Conservation (phyloP, 2,888 invertebrate species). For the Phania funesta region DNA sequence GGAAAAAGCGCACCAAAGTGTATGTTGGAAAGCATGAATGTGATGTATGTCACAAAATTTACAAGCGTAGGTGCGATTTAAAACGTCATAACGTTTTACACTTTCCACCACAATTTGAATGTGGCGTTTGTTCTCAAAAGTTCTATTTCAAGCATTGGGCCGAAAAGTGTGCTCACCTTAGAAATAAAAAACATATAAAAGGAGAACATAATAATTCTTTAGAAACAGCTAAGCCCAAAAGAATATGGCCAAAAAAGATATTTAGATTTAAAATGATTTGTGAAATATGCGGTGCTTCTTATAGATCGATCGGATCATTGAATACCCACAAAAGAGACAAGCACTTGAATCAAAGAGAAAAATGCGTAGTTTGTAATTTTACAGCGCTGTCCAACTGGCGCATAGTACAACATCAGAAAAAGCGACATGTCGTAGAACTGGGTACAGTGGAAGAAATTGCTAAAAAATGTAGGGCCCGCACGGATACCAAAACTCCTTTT, state of each 20-base stretch:
- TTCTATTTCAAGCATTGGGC: slow-evolving; percentile 29
- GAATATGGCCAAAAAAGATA: slow-evolving; percentile 47
- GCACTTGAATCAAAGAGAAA: slow-evolving; percentile 48
- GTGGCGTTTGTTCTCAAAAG: slow-evolving; percentile 30
- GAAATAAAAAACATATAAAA: neutral
- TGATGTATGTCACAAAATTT: slow-evolving; percentile 46
- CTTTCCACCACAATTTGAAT: slow-evolving; percentile 48
- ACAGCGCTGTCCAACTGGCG: slow-evolving; percentile 43
- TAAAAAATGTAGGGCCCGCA: slow-evolving; percentile 35
- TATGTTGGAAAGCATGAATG: slow-evolving; percentile 39
- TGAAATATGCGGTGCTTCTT: slow-evolving; percentile 51
- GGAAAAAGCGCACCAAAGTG: neutral
- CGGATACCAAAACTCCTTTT: slow-evolving; percentile 33
- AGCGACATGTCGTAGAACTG: slow-evolving; percentile 50
- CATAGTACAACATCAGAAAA: slow-evolving; percentile 52
- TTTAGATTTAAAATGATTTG: slow-evolving; percentile 50
- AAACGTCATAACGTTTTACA: slow-evolving; percentile 42
- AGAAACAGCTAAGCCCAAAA: neutral
- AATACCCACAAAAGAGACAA: slow-evolving; percentile 58
- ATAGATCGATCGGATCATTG: slow-evolving; percentile 35
- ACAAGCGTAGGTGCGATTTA: slow-evolving; percentile 37
- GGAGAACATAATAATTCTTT: neutral
- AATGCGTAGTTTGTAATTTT: slow-evolving; percentile 54
- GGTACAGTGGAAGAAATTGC: slow-evolving; percentile 56
- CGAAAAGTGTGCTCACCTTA: slow-evolving; percentile 21